Percentiles rank a stretch among this genome's conserved stretches.
Conservation (phyloP, 2,113 vertebrate species). For the Thunnus thynnus region DNA sequence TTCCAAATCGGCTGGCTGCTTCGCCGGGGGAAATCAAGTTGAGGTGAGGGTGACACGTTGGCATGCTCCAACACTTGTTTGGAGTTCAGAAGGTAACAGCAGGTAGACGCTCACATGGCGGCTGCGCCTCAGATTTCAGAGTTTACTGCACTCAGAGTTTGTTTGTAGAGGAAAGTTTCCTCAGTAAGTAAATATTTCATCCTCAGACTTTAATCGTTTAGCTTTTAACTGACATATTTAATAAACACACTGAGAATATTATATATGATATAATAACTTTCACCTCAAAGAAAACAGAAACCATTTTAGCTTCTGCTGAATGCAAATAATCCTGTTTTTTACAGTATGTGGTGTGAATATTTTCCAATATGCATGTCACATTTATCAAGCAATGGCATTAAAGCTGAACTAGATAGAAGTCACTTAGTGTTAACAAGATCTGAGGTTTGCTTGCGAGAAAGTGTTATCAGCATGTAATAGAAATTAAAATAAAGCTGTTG, state of each 20-base stretch:
- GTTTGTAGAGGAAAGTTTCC: slow-evolving; percentile 47
- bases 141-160: slow-evolving; percentile 37
- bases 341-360: background rate
- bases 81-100: slow-evolving; percentile 50
- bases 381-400: background rate
- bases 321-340: background rate
- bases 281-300: slow-evolving; percentile 4
- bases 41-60: slow-evolving; percentile 26
- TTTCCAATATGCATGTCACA: background rate
- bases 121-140: slow-evolving; percentile 32
- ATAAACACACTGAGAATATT: background rate
- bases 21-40: slow-evolving; percentile 51
- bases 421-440: background rate
- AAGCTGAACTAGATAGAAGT: background rate
- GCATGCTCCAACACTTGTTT: slow-evolving; percentile 39
- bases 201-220: background rate
- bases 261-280: background rate
- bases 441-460: background rate
- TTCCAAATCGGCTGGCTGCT: slow-evolving; percentile 33
- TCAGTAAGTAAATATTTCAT: slow-evolving; percentile 21
- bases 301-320: background rate
- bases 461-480: background rate
- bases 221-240: background rate
- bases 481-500: background rate
- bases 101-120: slow-evolving; percentile 33